Evolutionary conservation across 1,140 invertebrate genomes (phyloP), one percentile per base, ranked within the genome.

Genomic region (Diorhabda carinulata): DNA sequence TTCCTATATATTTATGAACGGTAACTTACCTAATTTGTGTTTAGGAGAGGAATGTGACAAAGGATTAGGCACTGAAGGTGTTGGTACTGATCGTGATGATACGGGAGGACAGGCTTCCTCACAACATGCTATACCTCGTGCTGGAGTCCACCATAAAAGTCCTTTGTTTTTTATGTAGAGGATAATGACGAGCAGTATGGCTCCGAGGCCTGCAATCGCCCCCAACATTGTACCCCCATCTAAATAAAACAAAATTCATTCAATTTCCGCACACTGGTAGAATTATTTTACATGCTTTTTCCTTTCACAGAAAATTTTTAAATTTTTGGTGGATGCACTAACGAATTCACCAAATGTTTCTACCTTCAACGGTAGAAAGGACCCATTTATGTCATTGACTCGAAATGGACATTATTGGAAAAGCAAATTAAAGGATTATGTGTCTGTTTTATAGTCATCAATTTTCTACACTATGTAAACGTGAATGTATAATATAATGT

Each of bases 101-200:
- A 85, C 75, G 57, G 82, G 78, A 57, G 77, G 77, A 62, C 80
- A 79, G 3, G 84, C 82, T 72, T 88, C 85, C 76, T 87, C 88
- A 78, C 87, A 88, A 61, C 84, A 82, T 57, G 82, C 82, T 70
- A 88, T 84, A 42, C 74, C 74, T 64, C 80, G 77, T 58, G 86
- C 85, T 41, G 85, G 85, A 69, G 86, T 84, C 72, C 86, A 86
- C 72, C 86, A 86, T 81, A 91, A 91, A 78, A 91, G 91, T 82
- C 91, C 88, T 79, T 88, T 89, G 74, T 91, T 91, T 79, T 91
- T 92, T 63, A 93, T 84, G 81, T 93, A 94, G 61, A 93, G 83
- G 73, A 92, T 90, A 72, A 93, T 86, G n/a, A 92, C 87, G 69
- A 94, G 81, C 61, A 94, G 83, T 43, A 93, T 82, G 43, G 90